Percentiles rank a stretch among this genome's conserved stretches.
Conservation (phyloP, 2,888 invertebrate genomes). For the Malacosoma neustria region DNA sequence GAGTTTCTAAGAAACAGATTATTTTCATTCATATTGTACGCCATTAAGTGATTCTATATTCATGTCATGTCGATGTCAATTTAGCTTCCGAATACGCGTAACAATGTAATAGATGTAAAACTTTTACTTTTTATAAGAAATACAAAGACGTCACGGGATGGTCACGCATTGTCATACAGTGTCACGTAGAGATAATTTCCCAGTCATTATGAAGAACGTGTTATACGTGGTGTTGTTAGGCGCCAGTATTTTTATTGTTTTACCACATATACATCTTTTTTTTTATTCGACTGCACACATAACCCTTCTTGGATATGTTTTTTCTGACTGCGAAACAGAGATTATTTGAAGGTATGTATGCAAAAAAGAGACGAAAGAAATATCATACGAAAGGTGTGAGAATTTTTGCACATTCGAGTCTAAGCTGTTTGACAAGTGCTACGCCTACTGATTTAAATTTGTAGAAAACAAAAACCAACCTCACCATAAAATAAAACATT, state of each 20-base stretch:
- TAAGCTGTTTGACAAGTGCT: no score
- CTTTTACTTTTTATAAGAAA: conserved; percentile 54
- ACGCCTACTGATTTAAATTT: no score
- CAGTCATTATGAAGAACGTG: conserved; percentile 62
- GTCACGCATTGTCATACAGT: conserved; percentile 30
- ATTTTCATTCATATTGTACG: conserved; percentile 29
- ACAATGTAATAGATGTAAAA: conserved; percentile 34
- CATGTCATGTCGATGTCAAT: conserved; percentile 37
- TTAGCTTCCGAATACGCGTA: conserved; percentile 50
- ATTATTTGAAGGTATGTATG: no score
- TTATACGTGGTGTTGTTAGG: conserved; percentile 49
- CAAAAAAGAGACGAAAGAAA: no score
- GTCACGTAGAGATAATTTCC: conserved; percentile 65
- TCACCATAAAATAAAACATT: no score
- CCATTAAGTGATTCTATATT: conserved; percentile 27
- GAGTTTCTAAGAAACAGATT: not conserved
- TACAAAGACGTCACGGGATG: conserved; percentile 22
- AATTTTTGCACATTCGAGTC: no score
- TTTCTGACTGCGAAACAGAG: no score
- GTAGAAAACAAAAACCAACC: no score
- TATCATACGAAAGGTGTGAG: no score
- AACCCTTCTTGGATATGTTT: no score
- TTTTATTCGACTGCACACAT: not conserved
- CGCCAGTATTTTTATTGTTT: conserved; percentile 47
- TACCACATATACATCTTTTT: conserved; percentile 1